A percentile compares a stretch with the other conserved stretches of the same genome.
Conservation (phyloP, 2,797 vertebrate genomes). For the Tamandua tetradactyla region DNA sequence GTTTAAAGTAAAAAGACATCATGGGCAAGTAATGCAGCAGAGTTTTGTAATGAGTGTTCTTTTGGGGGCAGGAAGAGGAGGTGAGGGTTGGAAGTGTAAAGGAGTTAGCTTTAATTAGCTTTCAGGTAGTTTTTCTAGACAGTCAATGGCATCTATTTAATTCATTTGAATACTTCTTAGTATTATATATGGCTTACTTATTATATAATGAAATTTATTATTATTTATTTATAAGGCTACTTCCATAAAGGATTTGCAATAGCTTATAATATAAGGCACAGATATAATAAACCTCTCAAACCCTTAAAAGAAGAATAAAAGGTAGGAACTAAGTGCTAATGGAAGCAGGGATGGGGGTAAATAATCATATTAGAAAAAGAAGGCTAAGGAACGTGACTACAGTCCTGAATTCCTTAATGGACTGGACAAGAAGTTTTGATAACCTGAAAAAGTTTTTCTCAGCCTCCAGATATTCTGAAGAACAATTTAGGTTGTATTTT, state of each 20-base stretch:
- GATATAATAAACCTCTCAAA: constrained; percentile 5
- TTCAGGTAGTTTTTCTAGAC: constrained; percentile 13
- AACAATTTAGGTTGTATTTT: background rate
- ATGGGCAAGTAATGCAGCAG: constrained; percentile 22
- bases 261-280: constrained; percentile 50
- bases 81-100: background rate
- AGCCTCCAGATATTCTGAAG: constrained; percentile 3
- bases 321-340: background rate
- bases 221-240: constrained; percentile 64
- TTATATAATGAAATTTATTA: background rate
- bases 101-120: constrained; percentile 20
- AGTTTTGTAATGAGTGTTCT: background rate
- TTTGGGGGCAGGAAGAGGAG: background rate
- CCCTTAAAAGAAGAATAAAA: constrained; percentile 30
- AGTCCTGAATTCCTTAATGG: background rate
- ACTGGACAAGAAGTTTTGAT: background rate
- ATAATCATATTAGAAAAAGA: constrained; percentile 25
- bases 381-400: background rate
- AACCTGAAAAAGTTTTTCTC: background rate
- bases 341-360: background rate
- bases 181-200: constrained; percentile 26
- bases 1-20: constrained; percentile 61
- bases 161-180: background rate
- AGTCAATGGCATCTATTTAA: constrained; percentile 22
- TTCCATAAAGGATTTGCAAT: constrained; percentile 64